A percentile compares a stretch with the other conserved stretches of the same genome.
phyloP scores from a whole-genome alignment of 2,113 vertebrate species.

The Rhinoderma darwinii region DNA sequence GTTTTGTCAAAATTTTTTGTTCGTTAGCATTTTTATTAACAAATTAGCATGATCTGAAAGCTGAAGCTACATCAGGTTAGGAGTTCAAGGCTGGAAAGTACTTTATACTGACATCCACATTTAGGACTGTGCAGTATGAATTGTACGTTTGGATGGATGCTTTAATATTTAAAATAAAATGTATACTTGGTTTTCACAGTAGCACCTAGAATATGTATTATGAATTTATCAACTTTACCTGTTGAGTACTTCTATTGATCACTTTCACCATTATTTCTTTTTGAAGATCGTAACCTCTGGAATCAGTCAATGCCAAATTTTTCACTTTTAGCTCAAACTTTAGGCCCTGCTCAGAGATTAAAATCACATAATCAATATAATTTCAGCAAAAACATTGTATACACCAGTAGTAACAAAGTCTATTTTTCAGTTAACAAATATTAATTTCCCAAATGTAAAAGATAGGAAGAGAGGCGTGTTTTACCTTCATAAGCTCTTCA shows the following conservation, averaged over 20 bases:
- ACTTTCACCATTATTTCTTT: constrained; percentile 84
- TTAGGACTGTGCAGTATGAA: no score
- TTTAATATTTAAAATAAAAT: no score
- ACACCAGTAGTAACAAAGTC: background rate
- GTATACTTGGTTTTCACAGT: background rate
- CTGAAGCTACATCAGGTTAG: no score
- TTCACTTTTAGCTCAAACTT: constrained; percentile 86
- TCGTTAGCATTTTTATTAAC: no score
- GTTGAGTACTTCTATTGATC: constrained; percentile 68
- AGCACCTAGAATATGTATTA: background rate
- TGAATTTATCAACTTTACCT: constrained; percentile 68
- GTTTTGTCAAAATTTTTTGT: no score
- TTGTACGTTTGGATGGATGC: no score
- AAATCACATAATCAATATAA: background rate
- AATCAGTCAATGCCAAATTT: constrained; percentile 84
- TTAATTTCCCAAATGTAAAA: background rate
- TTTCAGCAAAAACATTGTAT: background rate
- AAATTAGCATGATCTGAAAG: no score
- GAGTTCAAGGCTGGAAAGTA: no score
- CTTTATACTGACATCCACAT: no score
- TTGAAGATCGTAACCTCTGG: constrained; percentile 82
- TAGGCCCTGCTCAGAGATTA: constrained; percentile 73
- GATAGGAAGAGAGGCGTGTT: background rate
- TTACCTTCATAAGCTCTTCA: constrained; percentile 83
- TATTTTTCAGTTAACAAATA: background rate